phyloP scores from a whole-genome alignment of 2,113 vertebrate genomes.

The Caretta caretta region DNA sequence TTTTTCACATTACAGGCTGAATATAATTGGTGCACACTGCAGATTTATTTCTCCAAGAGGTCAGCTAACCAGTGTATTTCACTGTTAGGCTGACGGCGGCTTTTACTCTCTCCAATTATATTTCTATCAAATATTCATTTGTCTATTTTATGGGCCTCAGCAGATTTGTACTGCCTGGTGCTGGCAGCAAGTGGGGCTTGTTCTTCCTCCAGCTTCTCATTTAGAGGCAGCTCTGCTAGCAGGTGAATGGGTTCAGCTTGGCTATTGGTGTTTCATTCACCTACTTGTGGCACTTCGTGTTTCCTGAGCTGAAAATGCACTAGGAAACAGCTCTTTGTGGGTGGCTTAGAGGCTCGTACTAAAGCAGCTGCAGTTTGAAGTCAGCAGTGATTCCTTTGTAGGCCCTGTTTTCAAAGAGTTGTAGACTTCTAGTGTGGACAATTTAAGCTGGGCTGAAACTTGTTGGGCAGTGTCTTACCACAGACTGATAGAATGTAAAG shows the following conservation, averaged over 20 bases:
- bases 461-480: not conserved
- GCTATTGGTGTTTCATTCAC: not conserved
- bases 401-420: not conserved
- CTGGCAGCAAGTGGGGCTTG: constrained; percentile 24
- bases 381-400: not conserved
- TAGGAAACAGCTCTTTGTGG: not conserved
- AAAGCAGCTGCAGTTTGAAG: not conserved
- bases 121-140: constrained; percentile 76
- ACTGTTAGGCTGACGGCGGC: constrained; percentile 25
- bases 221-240: not conserved
- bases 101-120: constrained; percentile 71
- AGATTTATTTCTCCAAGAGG: constrained; percentile 72
- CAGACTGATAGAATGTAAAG: not conserved
- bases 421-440: not conserved
- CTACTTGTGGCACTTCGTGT: not conserved
- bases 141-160: constrained; percentile 59
- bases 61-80: constrained; percentile 71
- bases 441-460: not conserved
- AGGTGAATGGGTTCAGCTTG: not conserved
- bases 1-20: constrained; percentile 31
- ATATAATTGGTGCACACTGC: constrained; percentile 31
- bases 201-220: constrained; percentile 26
- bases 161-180: constrained; percentile 17
- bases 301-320: not conserved
- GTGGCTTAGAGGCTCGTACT: not conserved